A percentile compares a stretch with the other conserved stretches of the same genome.
These are phyloP conservation scores for Agriotes lineatus DNA, from an alignment of 2,888 invertebrate genomes.

Conservation along the genomic window DNA sequence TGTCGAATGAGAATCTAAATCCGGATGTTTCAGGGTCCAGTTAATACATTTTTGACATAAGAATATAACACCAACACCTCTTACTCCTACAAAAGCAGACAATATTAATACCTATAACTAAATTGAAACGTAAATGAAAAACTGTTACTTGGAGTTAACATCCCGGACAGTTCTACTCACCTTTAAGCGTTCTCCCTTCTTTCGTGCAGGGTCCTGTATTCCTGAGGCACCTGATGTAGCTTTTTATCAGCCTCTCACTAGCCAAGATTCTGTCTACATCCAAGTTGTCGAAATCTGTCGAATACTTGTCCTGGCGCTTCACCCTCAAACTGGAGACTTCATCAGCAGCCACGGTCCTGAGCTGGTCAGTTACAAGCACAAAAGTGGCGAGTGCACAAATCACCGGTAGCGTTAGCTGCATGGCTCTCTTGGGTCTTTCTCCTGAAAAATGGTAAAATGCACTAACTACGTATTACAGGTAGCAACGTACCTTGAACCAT, in stretches of 20 bases:
- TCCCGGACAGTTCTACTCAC: conserved; percentile 57
- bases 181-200: conserved; percentile 71
- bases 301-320: conserved; percentile 65
- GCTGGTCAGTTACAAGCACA: conserved; percentile 62
- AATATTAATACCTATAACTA: no score
- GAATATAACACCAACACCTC: no score
- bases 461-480: not conserved
- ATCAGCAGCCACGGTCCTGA: conserved; percentile 63
- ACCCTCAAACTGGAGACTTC: conserved; percentile 46
- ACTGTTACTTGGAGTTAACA: no score
- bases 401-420: conserved; percentile 26
- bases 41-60: no score
- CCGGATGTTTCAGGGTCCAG: no score
- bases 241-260: conserved; percentile 73
- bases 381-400: conserved; percentile 54
- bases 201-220: conserved; percentile 74
- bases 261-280: conserved; percentile 74
- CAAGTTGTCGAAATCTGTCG: conserved; percentile 75
- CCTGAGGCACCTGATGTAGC: conserved; percentile 75
- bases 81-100: no score
- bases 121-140: no score
- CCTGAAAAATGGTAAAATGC: not conserved
- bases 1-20: no score
- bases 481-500: conserved; percentile 19
- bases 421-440: not conserved